These are phyloP conservation scores for Pemphigus obesinymphae DNA, from an alignment of 1,140 invertebrate genomes.

Conservation along the genomic window DNA sequence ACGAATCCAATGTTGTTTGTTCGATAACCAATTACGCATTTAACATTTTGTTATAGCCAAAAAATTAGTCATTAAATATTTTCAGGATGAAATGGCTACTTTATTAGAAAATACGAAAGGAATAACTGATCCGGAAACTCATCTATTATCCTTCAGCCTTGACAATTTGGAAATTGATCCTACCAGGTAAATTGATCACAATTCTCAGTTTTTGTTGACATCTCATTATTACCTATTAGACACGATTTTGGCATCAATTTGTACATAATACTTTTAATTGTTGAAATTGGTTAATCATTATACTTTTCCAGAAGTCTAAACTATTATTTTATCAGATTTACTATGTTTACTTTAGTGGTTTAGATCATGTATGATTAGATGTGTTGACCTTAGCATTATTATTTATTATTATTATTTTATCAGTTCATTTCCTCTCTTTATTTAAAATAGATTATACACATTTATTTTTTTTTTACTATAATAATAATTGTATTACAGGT, in stretches of 20 bases:
- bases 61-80: background rate
- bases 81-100: slow-evolving; percentile 26
- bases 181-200: slow-evolving; percentile 2
- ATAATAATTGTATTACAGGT: too few relatives aligned
- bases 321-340: background rate
- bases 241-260: background rate
- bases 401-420: background rate
- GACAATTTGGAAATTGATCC: slow-evolving; percentile 36
- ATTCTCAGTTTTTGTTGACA: background rate
- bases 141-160: slow-evolving; percentile 19
- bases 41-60: background rate
- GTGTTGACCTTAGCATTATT: background rate
- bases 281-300: background rate
- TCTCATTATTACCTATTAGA: too few relatives aligned
- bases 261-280: background rate
- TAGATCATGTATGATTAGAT: background rate
- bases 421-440: background rate
- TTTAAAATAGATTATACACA: background rate
- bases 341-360: background rate
- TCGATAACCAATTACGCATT: background rate
- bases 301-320: background rate
- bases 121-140: slow-evolving; percentile 28
- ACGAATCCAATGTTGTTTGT: background rate
- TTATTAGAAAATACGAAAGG: slow-evolving; percentile 19
- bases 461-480: too few relatives aligned